Conservation (phyloP, 2,888 invertebrate genomes). For the Theristus sp. region DNA sequence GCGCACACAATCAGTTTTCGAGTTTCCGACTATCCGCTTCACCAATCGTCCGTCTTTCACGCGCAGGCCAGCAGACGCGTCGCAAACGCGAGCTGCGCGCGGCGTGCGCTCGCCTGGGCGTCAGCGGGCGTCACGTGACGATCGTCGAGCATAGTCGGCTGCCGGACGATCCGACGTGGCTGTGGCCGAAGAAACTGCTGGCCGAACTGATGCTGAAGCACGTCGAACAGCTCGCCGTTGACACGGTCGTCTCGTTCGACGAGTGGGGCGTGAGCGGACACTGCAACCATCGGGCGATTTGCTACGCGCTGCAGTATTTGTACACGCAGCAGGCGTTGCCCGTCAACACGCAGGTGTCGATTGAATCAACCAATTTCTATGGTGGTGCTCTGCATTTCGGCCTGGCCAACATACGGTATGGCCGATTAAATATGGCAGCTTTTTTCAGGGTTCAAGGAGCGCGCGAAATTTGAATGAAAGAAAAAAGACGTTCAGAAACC, state of each 20-base stretch:
- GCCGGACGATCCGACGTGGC: conserved; percentile 53
- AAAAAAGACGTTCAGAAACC: too few species aligned
- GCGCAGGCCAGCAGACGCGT: conserved; percentile 12
- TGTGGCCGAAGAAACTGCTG: conserved; percentile 48
- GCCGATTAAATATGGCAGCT: too few species aligned
- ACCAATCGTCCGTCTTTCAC: too few species aligned
- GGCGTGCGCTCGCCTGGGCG: conserved; percentile 59
- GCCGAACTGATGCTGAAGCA: conserved; percentile 12
- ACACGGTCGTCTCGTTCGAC: conserved; percentile 67
- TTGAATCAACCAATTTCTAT: too few species aligned
- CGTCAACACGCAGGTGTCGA: conserved; percentile 14
- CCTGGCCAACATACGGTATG: background rate
- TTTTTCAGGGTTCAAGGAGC: too few species aligned
- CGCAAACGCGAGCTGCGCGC: conserved; percentile 61
- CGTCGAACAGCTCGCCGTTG: conserved; percentile 10
- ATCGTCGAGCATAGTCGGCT: conserved; percentile 42
- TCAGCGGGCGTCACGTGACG: conserved; percentile 54
- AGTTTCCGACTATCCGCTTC: too few species aligned
- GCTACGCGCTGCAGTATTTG: conserved; percentile 14
- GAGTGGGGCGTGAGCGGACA: conserved; percentile 77
- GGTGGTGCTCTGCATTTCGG: background rate
- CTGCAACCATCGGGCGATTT: conserved; percentile 49
- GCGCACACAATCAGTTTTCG: too few species aligned
- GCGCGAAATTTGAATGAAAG: too few species aligned
- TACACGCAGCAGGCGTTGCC: conserved; percentile 16